Conservation (phyloP, 1,140 invertebrate genomes). For the Drosophila equinoxialis region DNA sequence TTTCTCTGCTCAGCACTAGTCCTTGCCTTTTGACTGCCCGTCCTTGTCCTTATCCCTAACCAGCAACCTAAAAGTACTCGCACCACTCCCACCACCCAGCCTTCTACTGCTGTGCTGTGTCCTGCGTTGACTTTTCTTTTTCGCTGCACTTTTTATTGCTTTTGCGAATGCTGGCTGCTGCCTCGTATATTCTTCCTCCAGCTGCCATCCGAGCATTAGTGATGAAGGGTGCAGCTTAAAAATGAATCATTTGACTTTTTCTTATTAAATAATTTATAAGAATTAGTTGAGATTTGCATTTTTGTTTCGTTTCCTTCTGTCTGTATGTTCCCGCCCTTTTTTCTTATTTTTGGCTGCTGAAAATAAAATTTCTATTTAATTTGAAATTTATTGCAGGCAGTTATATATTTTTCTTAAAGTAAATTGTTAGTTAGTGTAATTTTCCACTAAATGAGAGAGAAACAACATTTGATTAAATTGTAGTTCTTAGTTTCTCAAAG, state of each 20-base stretch:
- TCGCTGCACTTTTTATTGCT: constrained; percentile 48
- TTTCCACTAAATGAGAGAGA: constrained; percentile 6
- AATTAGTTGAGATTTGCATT: constrained; percentile 82
- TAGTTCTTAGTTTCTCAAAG: constrained; percentile 36
- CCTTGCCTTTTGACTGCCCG: constrained; percentile 1
- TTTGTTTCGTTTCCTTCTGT: constrained; percentile 47
- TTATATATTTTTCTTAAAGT: constrained; percentile 38
- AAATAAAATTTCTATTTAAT: constrained; percentile 79
- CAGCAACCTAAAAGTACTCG: neutral
- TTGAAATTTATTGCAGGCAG: constrained; percentile 77
- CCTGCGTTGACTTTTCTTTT: constrained; percentile 37
- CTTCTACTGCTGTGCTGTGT: constrained; percentile 16
- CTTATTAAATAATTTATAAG: constrained; percentile 82
- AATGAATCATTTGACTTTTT: constrained; percentile 82
- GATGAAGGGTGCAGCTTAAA: constrained; percentile 80
- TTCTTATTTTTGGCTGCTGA: neutral
- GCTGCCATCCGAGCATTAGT: constrained; percentile 74
- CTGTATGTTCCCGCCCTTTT: neutral
- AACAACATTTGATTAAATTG: constrained; percentile 46
- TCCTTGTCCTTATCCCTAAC: neutral
- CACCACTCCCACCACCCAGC: neutral
- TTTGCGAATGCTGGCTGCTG: constrained; percentile 27
- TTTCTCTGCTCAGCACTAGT: constrained; percentile 35
- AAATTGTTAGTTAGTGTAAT: too few species aligned
- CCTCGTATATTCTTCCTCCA: constrained; percentile 40